A percentile compares a stretch with the other conserved stretches of the same genome.
These are phyloP conservation scores for Synergus umbraculus DNA, from an alignment of 2,888 invertebrate species.

Conservation along the genomic window DNA sequence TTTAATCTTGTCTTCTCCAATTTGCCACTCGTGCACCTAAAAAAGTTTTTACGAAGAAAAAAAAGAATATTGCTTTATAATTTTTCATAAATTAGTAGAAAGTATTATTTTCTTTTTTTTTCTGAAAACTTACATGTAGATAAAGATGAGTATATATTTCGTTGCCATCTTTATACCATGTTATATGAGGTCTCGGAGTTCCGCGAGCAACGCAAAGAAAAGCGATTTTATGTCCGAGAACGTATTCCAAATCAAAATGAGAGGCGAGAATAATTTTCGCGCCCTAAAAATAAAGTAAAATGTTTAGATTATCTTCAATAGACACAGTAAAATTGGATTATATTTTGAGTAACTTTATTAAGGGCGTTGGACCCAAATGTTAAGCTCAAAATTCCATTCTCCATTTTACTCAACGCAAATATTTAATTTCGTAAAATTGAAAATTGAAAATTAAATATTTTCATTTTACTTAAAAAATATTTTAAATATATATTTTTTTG, in stretches of 20 bases:
- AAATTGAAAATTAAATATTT: no score
- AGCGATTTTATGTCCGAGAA: constrained; percentile 95
- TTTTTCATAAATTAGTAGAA: neutral
- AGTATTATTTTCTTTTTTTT: neutral
- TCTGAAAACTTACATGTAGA: constrained; percentile 82
- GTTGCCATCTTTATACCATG: constrained; percentile 97
- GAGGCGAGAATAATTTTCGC: constrained; percentile 93
- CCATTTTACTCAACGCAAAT: no score
- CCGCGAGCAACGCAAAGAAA: constrained; percentile 95
- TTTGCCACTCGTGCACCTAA: constrained; percentile 94
- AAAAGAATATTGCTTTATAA: neutral
- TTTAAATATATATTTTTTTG: no score
- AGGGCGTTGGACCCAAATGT: neutral
- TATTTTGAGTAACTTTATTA: neutral
- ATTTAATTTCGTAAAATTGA: no score
- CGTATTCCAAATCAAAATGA: constrained; percentile 96
- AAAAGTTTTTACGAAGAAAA: constrained; percentile 47
- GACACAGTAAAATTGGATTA: constrained; percentile 7
- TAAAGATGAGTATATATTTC: constrained; percentile 94
- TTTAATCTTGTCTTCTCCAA: constrained; percentile 89
- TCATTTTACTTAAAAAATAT: no score
- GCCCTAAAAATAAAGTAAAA: constrained; percentile 80
- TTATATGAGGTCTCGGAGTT: constrained; percentile 93
- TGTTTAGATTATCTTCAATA: constrained; percentile 15
- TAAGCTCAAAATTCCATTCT: no score